Conservation (phyloP, 2,888 invertebrate species). For the Mayetiola destructor region DNA sequence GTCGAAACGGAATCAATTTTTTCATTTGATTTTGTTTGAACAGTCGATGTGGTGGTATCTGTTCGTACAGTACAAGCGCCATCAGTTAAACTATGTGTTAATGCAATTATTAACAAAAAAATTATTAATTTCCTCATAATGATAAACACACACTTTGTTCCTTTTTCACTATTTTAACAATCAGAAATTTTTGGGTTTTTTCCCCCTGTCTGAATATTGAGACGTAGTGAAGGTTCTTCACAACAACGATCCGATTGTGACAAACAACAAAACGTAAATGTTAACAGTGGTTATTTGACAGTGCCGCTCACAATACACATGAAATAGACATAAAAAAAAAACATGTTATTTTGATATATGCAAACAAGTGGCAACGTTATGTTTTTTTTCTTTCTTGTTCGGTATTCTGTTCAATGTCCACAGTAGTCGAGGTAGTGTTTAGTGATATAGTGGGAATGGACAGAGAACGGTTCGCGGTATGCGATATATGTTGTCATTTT, state of each 20-base stretch:
- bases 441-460: no score
- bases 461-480: no score
- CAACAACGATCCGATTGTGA: not conserved
- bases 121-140: not conserved
- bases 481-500: no score
- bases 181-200: not conserved
- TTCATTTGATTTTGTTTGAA: no score
- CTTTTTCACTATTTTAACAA: not conserved
- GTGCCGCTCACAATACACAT: not conserved
- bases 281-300: not conserved
- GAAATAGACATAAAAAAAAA: not conserved
- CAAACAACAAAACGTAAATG: not conserved
- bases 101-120: not conserved
- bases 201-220: not conserved
- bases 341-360: not conserved
- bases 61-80: not conserved
- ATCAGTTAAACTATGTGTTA: not conserved
- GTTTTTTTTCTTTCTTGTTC: not conserved
- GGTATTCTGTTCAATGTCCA: no score
- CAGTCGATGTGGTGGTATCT: no score
- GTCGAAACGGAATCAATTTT: no score
- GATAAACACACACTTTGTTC: not conserved
- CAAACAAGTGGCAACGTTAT: not conserved
- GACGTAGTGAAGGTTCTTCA: not conserved
- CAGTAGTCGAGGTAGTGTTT: no score